phyloP scores from a whole-genome alignment of 2,113 vertebrate species.

The Erythrocercus mccallii region DNA sequence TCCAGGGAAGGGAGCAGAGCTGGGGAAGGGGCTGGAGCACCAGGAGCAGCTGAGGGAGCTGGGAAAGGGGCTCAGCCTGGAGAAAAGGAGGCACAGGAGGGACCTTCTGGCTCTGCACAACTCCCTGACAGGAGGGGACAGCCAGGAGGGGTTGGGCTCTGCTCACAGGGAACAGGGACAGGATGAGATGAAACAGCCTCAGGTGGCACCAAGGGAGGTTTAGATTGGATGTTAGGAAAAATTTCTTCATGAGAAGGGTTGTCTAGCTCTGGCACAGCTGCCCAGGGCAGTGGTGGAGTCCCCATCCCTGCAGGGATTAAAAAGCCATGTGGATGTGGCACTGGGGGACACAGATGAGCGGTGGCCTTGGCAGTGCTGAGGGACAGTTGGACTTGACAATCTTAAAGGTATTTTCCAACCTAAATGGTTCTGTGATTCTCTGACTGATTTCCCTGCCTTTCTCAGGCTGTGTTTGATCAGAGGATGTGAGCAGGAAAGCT shows the following conservation, averaged over 20 bases:
- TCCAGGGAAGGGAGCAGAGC: not conserved
- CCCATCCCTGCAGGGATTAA: not conserved
- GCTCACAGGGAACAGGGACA: not conserved
- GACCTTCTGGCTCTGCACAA: not conserved
- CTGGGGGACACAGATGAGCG: accelerated
- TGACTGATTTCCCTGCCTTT: not conserved
- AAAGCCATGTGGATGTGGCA: not conserved
- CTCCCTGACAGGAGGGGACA: not conserved
- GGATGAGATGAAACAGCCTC: accelerated
- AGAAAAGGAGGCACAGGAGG: not conserved
- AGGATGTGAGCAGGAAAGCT: not conserved
- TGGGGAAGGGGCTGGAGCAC: not conserved
- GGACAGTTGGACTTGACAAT: not conserved
- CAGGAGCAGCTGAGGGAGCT: not conserved
- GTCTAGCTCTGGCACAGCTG: not conserved
- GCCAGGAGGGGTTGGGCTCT: accelerated
- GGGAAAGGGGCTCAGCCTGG: not conserved
- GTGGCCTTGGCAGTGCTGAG: not conserved
- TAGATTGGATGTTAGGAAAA: not conserved
- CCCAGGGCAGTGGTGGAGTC: not conserved
- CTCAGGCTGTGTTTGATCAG: not conserved
- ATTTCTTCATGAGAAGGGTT: not conserved
- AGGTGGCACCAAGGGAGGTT: accelerated
- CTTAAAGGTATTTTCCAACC: not conserved
- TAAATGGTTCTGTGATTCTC: not conserved